These are phyloP conservation scores for Ambastaia sidthimunki DNA, from an alignment of 2,797 vertebrate species.

Conservation along the genomic window DNA sequence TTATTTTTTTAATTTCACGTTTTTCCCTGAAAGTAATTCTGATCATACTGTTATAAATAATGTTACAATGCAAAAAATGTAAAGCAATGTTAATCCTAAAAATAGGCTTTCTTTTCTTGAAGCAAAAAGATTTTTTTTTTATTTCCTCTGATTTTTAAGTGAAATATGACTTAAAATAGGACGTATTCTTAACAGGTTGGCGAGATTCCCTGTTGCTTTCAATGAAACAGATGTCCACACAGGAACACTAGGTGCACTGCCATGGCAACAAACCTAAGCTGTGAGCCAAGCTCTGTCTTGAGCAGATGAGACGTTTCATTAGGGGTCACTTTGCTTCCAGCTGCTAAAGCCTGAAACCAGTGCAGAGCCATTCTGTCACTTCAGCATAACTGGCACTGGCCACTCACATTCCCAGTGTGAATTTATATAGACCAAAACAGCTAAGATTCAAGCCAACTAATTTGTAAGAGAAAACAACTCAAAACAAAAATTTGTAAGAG, in stretches of 20 bases:
- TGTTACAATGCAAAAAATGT: too few relatives aligned
- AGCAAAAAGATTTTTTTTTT: too few relatives aligned
- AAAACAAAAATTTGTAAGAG: too few relatives aligned
- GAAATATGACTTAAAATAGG: not conserved
- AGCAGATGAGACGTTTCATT: constrained; percentile 3
- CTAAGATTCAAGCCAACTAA: constrained; percentile 16
- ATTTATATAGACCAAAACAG: constrained; percentile 21
- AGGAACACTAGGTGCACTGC: constrained; percentile 8
- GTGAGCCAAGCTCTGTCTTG: constrained; percentile 41
- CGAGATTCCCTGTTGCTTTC: not conserved
- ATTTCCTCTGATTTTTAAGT: too few relatives aligned
- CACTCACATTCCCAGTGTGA: not conserved
- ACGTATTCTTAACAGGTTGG: not conserved
- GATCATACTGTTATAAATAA: too few relatives aligned
- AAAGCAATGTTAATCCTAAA: not conserved
- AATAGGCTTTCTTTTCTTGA: too few relatives aligned
- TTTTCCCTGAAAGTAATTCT: too few relatives aligned
- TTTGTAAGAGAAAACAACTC: not conserved
- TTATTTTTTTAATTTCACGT: too few relatives aligned
- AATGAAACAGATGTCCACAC: not conserved
- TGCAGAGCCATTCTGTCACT: constrained; percentile 12
- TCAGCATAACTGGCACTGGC: not conserved
- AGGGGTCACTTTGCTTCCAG: constrained; percentile 46
- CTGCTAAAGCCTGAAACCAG: constrained; percentile 18
- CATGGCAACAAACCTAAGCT: constrained; percentile 66